phyloP scores from a whole-genome alignment of 2,888 invertebrate species.

The Ennomos quercinarius region DNA sequence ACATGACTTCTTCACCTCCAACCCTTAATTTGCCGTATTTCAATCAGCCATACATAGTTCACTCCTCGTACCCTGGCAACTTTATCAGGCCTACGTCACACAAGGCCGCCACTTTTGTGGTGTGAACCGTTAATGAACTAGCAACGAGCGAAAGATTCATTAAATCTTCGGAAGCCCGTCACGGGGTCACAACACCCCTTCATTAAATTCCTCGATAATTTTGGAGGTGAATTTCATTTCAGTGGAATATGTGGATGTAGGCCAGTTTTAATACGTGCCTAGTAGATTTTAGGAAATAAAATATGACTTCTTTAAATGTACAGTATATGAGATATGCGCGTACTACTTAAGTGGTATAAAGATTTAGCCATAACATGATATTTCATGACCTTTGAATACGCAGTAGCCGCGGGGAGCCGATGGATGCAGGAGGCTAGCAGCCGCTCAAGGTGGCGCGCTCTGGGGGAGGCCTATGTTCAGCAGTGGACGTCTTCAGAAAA shows the following conservation, averaged over 20 bases:
- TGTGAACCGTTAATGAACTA: conserved; percentile 60
- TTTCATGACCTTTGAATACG: too few species aligned
- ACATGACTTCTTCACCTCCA: neutral
- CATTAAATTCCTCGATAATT: conserved; percentile 47
- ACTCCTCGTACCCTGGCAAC: conserved; percentile 3
- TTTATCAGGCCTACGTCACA: conserved; percentile 25
- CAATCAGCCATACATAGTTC: neutral
- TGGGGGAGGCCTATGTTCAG: too few species aligned
- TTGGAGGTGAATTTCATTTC: conserved; percentile 23
- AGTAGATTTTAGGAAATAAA: neutral
- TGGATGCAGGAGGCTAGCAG: too few species aligned
- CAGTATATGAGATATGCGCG: too few species aligned
- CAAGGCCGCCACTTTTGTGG: conserved; percentile 47
- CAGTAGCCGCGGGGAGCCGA: too few species aligned
- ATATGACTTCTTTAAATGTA: too few species aligned
- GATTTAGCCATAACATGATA: too few species aligned
- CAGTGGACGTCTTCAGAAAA: too few species aligned
- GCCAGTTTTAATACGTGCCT: conserved; percentile 3
- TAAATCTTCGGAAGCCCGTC: conserved; percentile 64
- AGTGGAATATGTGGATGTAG: conserved; percentile 7
- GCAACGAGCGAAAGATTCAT: conserved; percentile 59
- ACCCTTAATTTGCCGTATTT: conserved; percentile 3
- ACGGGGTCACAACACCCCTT: conserved; percentile 50
- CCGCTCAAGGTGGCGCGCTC: too few species aligned
- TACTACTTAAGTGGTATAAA: too few species aligned